Base-by-base conservation (phyloP, 2,797 vertebrate genomes). In the Pseudochirops cupreus region DNA sequence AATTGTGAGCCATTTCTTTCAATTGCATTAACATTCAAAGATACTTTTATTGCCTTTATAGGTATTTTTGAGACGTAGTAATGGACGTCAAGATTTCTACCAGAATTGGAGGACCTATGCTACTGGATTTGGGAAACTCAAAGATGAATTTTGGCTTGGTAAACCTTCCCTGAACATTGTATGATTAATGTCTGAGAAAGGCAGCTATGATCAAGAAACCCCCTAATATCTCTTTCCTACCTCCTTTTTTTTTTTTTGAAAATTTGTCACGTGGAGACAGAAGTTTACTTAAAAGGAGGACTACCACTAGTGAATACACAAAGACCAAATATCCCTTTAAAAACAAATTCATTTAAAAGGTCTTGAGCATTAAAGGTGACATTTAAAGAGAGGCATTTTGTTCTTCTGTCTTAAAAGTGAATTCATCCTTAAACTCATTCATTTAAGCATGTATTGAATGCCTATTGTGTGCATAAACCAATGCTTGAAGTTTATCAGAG, bases 71-170 rank as follows among this genome's bases (percentile, higher is more conserved):
- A 99, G 99, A 97, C 99, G 99, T 28, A 99, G 99, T 97, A 99
- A 99, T 0, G 99, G 99, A 5, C 99, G 95, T 91, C 98, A 99
- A 82, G 99, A 99, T 97, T 99, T 99, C 98, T 99, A 99, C 98
- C 99, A 97, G 96, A 99, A 99, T 98, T 99, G 99, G 99, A 99
- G 99, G 98, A 99, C 99, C 95, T 99, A 99, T 0, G 99, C 99
- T 0, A 98, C 98, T 74, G 99, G 99, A 1, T 99, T 99, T 95
- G 99, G 99, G 74, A 99, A 99, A 98, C 99, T 98, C 97, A 99
- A 98, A 0, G 99, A 99, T 96, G 99, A 99, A 98, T 99, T 99
- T 99, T 99, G 99, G 99, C 98, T 99, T 28, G 99, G 99, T 99
- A 98, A 95, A 92, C 0, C 1, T 89, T 0, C 50, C 26, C 53